These are phyloP conservation scores for Agrilus planipennis DNA, from an alignment of 1,140 invertebrate genomes.

Conservation along the genomic window DNA sequence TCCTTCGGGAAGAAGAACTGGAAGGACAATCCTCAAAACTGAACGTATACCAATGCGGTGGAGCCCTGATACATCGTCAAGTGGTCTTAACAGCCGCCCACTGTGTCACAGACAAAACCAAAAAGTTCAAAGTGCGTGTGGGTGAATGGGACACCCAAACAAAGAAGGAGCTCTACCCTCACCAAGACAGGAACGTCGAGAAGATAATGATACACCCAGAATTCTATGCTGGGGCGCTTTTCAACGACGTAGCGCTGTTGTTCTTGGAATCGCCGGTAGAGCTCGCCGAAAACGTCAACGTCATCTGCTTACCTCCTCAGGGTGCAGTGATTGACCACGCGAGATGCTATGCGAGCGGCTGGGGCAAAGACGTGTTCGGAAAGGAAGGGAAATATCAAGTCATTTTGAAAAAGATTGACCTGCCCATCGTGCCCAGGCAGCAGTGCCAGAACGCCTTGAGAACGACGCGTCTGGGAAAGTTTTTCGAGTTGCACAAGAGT, in stretches of 20 bases:
- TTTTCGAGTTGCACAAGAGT: conserved; percentile 51
- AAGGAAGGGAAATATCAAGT: conserved; percentile 48
- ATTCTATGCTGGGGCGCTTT: conserved; percentile 41
- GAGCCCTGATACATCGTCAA: conserved; percentile 55
- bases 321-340: conserved; percentile 27
- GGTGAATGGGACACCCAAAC: conserved; percentile 77
- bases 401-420: conserved; percentile 56
- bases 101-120: conserved; percentile 35
- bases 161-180: conserved; percentile 52
- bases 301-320: conserved; percentile 53
- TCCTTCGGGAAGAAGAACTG: conserved; percentile 48
- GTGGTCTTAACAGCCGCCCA: conserved; percentile 64
- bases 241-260: conserved; percentile 57
- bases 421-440: conserved; percentile 45
- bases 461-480: conserved; percentile 44
- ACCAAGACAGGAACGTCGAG: conserved; percentile 56
- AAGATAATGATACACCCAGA: conserved; percentile 34
- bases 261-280: conserved; percentile 43
- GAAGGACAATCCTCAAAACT: conserved; percentile 39
- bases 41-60: conserved; percentile 63
- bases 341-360: conserved; percentile 46
- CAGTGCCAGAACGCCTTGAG: conserved; percentile 44
- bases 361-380: conserved; percentile 50
- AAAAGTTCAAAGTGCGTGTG: conserved; percentile 45
- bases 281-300: conserved; percentile 52